Evolutionary conservation across 92 coral and sea anemone genomes (phyloP).

Genomic region (Plumapathes pennacea): DNA sequence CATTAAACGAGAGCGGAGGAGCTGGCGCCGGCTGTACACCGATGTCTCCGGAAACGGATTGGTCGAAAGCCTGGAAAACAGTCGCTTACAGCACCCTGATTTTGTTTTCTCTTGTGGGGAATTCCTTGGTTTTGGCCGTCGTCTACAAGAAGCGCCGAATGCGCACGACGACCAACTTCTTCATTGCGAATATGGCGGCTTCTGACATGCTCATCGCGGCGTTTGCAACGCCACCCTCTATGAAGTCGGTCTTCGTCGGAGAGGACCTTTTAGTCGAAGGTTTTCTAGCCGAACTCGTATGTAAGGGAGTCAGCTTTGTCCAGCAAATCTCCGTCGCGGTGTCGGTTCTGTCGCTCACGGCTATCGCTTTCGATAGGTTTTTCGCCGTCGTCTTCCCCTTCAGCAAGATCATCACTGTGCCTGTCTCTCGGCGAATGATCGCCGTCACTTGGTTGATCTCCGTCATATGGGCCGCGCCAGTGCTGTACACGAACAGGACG

Average conservation of each 20-base stretch:
- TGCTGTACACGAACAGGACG: conserved; percentile 38
- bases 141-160: conserved; percentile 23
- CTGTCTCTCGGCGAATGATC: conserved; percentile 18
- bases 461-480: conserved; percentile 18
- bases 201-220: conserved; percentile 23
- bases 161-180: conserved; percentile 30
- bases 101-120: conserved; percentile 24
- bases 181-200: conserved; percentile 32
- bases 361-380: conserved; percentile 56
- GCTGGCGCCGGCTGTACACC: no score
- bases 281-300: conserved; percentile 30
- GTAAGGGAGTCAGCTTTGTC: conserved; percentile 42
- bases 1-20: no score
- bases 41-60: conserved; percentile 4
- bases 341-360: conserved; percentile 37
- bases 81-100: conserved; percentile 16
- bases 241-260: conserved; percentile 11
- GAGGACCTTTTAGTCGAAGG: conserved; percentile 21
- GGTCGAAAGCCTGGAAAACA: conserved; percentile 25
- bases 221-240: conserved; percentile 18
- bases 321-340: conserved; percentile 48
- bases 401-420: conserved; percentile 16
- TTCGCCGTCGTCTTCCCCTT: conserved; percentile 54
- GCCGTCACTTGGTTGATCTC: conserved; percentile 32
- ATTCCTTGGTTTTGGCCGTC: conserved; percentile 25